Evolutionary conservation across 2,888 invertebrate genomes (phyloP), one percentile per base, ranked within the genome.

Genomic region (Cylloceria caligata): DNA sequence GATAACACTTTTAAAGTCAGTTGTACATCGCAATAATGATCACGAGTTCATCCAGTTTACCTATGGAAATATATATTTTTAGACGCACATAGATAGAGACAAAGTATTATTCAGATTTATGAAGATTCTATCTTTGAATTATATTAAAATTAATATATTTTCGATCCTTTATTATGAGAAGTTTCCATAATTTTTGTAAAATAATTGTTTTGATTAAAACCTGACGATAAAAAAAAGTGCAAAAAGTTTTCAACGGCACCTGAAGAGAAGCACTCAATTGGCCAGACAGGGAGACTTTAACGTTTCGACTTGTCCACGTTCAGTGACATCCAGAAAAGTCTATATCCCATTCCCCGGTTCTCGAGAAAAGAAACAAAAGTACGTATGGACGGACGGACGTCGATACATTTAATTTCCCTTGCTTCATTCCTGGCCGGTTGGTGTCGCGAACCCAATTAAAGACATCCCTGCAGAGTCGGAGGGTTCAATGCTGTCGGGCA

Each of bases 381-480:
- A 69, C 47, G 60, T 13, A 36, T 24, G 55, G 34, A 47, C 64
- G 52, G 73, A 42, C 74, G 74, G 55, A 80, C 75, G 86, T 84
- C 87, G 87, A 89, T 88, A 89, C 87, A 86, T 90, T 91, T 90
- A 89, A 91, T 91, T 89, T 89, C 87, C 84, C 84, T 73, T 84
- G 87, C 86, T 78, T 86, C 87, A 85, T 80, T 83, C 55, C 76
- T 55, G 55, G 73, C 52, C 60, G 49, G 72, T 49, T 77, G 69
- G 77, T 90, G 89, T 90, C 88, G 92, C 88, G 90, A 92, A 92
- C 91, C 91, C 91, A 92, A 92, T 92, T 92, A 92, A 92, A 92
- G 92, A 92, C 88, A 90, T 91, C 91, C 91, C 91, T 90, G 87
- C 88, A 89, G 84, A 85, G 85, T 75, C 86, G 60, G 77, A 72